Conservation (phyloP, 2,113 vertebrate species). For the Cochlearius cochlearius region DNA sequence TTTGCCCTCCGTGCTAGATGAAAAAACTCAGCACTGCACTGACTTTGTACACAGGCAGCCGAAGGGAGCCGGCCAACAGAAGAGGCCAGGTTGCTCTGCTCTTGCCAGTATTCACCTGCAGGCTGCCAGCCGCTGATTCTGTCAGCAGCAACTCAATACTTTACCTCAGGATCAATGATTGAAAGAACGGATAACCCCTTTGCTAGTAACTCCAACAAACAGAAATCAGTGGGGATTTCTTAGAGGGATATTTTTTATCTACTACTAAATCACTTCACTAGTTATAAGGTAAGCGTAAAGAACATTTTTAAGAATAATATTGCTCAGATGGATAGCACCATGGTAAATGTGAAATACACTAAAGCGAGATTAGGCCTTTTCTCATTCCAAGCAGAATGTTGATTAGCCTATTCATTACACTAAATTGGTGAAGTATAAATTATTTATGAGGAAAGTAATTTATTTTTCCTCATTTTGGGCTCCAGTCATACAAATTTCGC, state of each 20-base stretch:
- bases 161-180: neutral
- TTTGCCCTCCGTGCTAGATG: neutral
- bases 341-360: neutral
- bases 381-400: neutral
- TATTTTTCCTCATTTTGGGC: neutral
- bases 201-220: neutral
- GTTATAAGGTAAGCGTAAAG: neutral
- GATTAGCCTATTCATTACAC: neutral
- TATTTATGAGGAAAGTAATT: constrained; percentile 26
- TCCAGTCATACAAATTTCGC: neutral
- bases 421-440: neutral
- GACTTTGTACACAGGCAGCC: neutral
- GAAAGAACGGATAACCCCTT: neutral
- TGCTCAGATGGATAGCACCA: neutral
- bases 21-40: neutral
- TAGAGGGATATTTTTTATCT: neutral
- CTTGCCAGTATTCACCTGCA: neutral
- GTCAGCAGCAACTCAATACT: neutral
- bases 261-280: neutral
- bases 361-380: neutral
- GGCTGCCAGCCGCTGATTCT: neutral
- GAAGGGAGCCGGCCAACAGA: neutral
- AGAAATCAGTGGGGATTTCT: neutral
- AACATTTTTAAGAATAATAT: neutral
- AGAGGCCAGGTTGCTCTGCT: constrained; percentile 2